These are phyloP conservation scores for Cydia pomonella DNA, from an alignment of 1,140 invertebrate species.

Conservation along the genomic window DNA sequence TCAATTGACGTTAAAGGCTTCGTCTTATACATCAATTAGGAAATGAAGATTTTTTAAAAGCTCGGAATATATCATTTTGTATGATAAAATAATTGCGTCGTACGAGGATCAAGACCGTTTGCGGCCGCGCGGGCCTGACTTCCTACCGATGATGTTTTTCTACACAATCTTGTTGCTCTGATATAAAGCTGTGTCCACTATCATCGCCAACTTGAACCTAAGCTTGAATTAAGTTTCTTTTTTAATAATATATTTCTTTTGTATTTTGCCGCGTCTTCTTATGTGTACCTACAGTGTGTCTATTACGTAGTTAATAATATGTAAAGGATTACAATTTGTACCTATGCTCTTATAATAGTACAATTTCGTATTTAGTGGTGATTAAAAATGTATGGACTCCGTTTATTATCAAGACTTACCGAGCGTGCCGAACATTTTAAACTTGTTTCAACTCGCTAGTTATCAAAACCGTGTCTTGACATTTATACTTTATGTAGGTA, in stretches of 20 bases:
- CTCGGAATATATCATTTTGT: not conserved
- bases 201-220: conserved; percentile 30
- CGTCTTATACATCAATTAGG: too few species aligned
- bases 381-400: not conserved
- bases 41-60: not conserved
- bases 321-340: too few species aligned
- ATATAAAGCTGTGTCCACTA: conserved; percentile 64
- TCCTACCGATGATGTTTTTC: conserved; percentile 80
- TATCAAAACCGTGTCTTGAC: not conserved
- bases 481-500: not conserved
- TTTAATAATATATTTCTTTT: not conserved
- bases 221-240: conserved; percentile 30
- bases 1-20: too few species aligned
- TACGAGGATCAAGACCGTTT: conserved; percentile 59
- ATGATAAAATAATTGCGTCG: conserved; percentile 33
- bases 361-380: not conserved
- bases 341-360: conserved; percentile 18
- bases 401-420: not conserved
- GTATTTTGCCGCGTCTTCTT: not conserved
- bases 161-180: conserved; percentile 79
- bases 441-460: not conserved
- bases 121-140: conserved; percentile 64
- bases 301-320: not conserved
- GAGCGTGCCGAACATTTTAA: not conserved
- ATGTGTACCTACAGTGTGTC: not conserved